Conservation (phyloP, 1,140 invertebrate genomes). For the Pteromalus puparum region DNA sequence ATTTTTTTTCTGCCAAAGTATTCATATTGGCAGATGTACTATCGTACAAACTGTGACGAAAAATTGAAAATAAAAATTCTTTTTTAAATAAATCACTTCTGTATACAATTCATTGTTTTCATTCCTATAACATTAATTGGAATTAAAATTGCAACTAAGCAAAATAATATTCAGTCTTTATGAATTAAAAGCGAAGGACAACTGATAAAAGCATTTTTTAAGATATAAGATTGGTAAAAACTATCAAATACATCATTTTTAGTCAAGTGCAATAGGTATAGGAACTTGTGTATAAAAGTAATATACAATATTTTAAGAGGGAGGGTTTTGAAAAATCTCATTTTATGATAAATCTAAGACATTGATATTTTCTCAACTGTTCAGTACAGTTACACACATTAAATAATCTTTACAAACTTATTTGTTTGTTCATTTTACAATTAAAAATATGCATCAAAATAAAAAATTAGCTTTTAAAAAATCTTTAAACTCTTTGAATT, state of each 20-base stretch:
- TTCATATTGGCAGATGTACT: slow-evolving; percentile 30
- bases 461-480: slow-evolving; percentile 18
- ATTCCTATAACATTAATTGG: background rate
- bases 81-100: slow-evolving; percentile 14
- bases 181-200: slow-evolving; percentile 3
- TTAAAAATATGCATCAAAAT: slow-evolving; percentile 1
- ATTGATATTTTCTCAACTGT: slow-evolving; percentile 12
- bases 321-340: slow-evolving; percentile 11
- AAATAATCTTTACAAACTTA: slow-evolving; percentile 18
- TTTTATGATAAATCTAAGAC: slow-evolving; percentile 15
- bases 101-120: background rate
- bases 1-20: slow-evolving; percentile 36
- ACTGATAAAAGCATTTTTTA: background rate
- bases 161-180: slow-evolving; percentile 31
- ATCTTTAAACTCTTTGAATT: slow-evolving; percentile 89
- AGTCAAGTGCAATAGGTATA: background rate
- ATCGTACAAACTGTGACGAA: slow-evolving; percentile 13
- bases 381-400: background rate
- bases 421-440: slow-evolving; percentile 2
- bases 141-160: background rate
- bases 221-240: background rate
- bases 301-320: slow-evolving; percentile 16
- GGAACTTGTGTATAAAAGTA: slow-evolving; percentile 23
- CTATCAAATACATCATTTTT: background rate
- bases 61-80: slow-evolving; percentile 28